Evolutionary conservation across 2,888 invertebrate species (phyloP).

Genomic region (Leptinotarsa juncta): DNA sequence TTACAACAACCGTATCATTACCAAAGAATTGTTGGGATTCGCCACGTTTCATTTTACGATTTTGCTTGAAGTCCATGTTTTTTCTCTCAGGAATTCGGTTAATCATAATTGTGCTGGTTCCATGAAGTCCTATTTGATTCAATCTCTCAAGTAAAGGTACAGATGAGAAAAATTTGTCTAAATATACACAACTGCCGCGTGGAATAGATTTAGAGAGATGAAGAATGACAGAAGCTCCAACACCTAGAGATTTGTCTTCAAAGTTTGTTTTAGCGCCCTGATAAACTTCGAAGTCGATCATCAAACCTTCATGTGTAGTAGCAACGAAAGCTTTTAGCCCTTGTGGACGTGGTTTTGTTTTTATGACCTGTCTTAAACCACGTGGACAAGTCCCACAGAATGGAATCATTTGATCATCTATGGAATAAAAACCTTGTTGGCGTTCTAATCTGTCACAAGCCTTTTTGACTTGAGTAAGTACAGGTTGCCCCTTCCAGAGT

Average conservation of each 20-base stretch:
- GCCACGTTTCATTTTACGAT: conserved; percentile 14
- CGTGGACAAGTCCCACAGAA: conserved; percentile 50
- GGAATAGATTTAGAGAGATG: conserved; percentile 20
- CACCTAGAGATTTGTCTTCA: conserved; percentile 16
- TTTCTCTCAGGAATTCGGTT: conserved; percentile 39
- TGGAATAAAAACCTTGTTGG: conserved; percentile 28
- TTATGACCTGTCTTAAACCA: conserved; percentile 45
- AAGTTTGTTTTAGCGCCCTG: conserved; percentile 46
- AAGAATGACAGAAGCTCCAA: conserved; percentile 26
- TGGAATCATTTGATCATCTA: conserved; percentile 55
- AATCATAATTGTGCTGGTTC: conserved; percentile 34
- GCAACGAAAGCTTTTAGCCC: conserved; percentile 60
- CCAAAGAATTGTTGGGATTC: conserved; percentile 44
- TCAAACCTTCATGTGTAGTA: conserved; percentile 47
- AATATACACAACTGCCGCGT: conserved; percentile 29
- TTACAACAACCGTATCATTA: conserved; percentile 38
- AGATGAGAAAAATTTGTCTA: conserved; percentile 41
- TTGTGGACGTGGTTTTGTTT: conserved; percentile 55
- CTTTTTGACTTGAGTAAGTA: no score
- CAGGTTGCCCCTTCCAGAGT: no score
- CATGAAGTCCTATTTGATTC: conserved; percentile 31
- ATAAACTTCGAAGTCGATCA: conserved; percentile 54
- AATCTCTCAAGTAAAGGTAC: conserved; percentile 37
- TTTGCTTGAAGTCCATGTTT: conserved; percentile 47
- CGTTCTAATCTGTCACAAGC: conserved; percentile 16